A percentile compares a stretch with the other conserved stretches of the same genome.
Evolutionary conservation across 2,113 vertebrate species (phyloP).

Genomic region (Cervus canadensis): DNA sequence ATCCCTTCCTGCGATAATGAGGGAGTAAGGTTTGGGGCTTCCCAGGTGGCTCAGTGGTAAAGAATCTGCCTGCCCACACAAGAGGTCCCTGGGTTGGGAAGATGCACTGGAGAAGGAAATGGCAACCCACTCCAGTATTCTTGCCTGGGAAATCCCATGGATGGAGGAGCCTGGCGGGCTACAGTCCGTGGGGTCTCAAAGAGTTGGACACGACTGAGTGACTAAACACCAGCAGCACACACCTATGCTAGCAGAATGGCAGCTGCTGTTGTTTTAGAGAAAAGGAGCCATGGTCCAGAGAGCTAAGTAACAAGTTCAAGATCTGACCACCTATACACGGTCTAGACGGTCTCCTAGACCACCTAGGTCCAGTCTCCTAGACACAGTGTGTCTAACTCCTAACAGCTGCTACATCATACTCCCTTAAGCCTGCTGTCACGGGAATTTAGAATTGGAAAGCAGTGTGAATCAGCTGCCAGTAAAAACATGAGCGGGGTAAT

Average conservation of each 20-base stretch:
- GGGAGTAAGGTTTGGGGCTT: neutral
- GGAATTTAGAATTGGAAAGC: neutral
- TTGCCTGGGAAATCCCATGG: neutral
- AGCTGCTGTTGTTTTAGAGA: neutral
- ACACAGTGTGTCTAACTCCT: neutral
- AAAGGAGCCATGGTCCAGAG: neutral
- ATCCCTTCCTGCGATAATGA: neutral
- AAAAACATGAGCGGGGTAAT: neutral
- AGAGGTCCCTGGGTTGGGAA: neutral
- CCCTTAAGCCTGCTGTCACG: fast-evolving
- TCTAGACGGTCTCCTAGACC: too few relatives aligned
- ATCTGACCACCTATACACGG: fast-evolving
- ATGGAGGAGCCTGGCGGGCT: neutral
- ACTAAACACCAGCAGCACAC: neutral
- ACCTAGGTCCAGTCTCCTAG: too few relatives aligned
- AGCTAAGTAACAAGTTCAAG: neutral
- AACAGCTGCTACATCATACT: fast-evolving
- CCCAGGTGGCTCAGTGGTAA: neutral
- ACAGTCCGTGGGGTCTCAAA: fast-evolving
- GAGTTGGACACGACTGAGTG: neutral
- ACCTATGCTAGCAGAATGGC: neutral
- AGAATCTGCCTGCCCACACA: neutral
- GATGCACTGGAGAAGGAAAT: neutral
- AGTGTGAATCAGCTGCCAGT: neutral
- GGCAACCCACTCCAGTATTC: neutral